Conservation (phyloP, 2,113 vertebrate genomes). For the Neolamprologus variostigma region DNA sequence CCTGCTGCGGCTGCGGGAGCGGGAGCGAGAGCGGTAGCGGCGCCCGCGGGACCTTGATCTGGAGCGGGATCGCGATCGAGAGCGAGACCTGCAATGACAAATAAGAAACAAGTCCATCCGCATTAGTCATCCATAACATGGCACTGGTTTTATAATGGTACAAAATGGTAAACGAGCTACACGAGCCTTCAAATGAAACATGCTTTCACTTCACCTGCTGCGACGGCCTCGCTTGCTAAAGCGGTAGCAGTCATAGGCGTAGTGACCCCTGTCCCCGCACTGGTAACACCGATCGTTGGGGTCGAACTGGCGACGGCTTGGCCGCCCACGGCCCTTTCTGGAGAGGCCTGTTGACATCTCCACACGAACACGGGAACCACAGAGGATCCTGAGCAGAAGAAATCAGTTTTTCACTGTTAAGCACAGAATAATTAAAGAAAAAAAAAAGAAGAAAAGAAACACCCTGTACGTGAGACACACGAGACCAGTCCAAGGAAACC, state of each 20-base stretch:
- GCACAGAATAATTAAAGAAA: not conserved
- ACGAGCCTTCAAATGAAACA: not conserved
- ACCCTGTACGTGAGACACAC: rapidly evolving
- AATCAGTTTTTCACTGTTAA: not conserved
- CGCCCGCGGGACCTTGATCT: constrained; percentile 72
- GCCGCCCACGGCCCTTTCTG: constrained; percentile 74
- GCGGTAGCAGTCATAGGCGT: constrained; percentile 79
- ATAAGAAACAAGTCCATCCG: not conserved
- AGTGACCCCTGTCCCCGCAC: constrained; percentile 76
- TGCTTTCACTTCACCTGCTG: constrained; percentile 59
- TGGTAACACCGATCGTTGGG: constrained; percentile 78
- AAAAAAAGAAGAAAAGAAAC: not conserved
- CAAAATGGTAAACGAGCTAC: not conserved
- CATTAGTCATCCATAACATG: not conserved
- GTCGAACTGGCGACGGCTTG: constrained; percentile 76
- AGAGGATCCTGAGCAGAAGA: constrained; percentile 60
- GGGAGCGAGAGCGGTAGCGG: constrained; percentile 68
- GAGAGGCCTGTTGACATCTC: constrained; percentile 77
- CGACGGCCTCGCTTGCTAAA: constrained; percentile 73
- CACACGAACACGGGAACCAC: constrained; percentile 75
- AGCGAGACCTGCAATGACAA: constrained; percentile 40
- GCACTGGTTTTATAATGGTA: rapidly evolving
- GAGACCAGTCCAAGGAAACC: not conserved
- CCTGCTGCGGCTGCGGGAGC: constrained; percentile 65
- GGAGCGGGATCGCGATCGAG: constrained; percentile 63